Base-by-base conservation (phyloP, 2,113 vertebrate genomes). In the Todiramphus saurophagus region DNA sequence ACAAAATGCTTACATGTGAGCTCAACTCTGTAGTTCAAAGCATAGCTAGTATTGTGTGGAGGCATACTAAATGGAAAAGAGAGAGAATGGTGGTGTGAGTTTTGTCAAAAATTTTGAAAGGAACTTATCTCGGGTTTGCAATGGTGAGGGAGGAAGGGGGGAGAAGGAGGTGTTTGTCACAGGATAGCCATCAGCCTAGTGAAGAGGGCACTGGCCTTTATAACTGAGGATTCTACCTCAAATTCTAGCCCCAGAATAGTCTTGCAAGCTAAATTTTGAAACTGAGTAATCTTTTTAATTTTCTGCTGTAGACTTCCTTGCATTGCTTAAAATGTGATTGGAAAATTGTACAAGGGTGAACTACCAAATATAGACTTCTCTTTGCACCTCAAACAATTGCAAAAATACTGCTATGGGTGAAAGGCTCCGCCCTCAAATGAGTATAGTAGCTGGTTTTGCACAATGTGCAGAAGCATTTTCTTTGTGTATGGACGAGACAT, bases 1-100 rank as follows among this genome's bases (percentile, higher is more conserved):
- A 97, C 88, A 97, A 96, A 93, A 88, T 94, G 90, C 96, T 96
- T 94, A 81, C 74, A 87, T 44, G 90, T 37, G 83, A 92, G 93
- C 91, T 94, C 93, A 93, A 27, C 64, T 91, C 51, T 43, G 48
- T 28, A 25, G 48, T 79, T 86, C 48, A 68, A 73, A 92, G 55
- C 62, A 53, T 25, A 85, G 39, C 41, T 43, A 8, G 30, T 23
- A 12, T 66, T 90, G 30, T 35, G 39, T 53, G 46, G 33, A 76
- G 31, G 63, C 56, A 77, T 67, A 37, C 24, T 64, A 69, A 76
- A 60, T 28, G 46, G 53, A 68, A 73, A 43, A 77, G 55, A 84
- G 39, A 67, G 48, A 63, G 60, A 87, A 73, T 9, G 68, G 53
- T 68, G 16, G 16, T 79, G 31, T 60, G 77, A 60, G 20, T 68